Conservation (phyloP, 2,888 invertebrate species). For the Phyllotreta cruciferae region DNA sequence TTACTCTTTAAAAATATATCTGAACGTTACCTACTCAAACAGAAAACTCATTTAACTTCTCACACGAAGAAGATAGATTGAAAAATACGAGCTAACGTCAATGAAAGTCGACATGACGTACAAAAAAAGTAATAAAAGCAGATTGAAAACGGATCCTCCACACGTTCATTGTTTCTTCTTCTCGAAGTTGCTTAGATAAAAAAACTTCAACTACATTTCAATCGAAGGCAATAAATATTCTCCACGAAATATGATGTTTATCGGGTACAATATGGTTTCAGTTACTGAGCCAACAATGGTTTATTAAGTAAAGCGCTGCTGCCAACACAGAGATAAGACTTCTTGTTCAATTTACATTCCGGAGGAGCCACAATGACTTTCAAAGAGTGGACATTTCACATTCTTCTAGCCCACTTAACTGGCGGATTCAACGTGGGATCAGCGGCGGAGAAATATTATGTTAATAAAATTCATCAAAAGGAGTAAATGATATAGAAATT, state of each 20-base stretch:
- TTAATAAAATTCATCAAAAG: neutral
- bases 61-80: too few species aligned
- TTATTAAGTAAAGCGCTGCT: slow-evolving; percentile 58
- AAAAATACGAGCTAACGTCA: too few species aligned
- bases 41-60: too few species aligned
- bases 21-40: too few species aligned
- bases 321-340: slow-evolving; percentile 57
- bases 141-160: too few species aligned
- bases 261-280: slow-evolving; percentile 56
- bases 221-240: slow-evolving; percentile 25
- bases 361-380: slow-evolving; percentile 55
- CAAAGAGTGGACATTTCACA: slow-evolving; percentile 58
- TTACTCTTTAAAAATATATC: neutral
- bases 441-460: slow-evolving; percentile 20
- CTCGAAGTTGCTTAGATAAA: too few species aligned
- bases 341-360: slow-evolving; percentile 60
- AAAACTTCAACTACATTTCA: slow-evolving; percentile 19
- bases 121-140: too few species aligned
- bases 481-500: neutral
- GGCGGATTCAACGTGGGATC: slow-evolving; percentile 22
- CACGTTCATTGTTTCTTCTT: too few species aligned
- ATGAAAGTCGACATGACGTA: too few species aligned
- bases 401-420: slow-evolving; percentile 52
- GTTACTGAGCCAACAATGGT: slow-evolving; percentile 59
- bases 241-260: slow-evolving; percentile 42